Percentiles rank a stretch among this genome's conserved stretches.
phyloP scores from a whole-genome alignment of 2,113 vertebrate species.

The Furnarius figulus region DNA sequence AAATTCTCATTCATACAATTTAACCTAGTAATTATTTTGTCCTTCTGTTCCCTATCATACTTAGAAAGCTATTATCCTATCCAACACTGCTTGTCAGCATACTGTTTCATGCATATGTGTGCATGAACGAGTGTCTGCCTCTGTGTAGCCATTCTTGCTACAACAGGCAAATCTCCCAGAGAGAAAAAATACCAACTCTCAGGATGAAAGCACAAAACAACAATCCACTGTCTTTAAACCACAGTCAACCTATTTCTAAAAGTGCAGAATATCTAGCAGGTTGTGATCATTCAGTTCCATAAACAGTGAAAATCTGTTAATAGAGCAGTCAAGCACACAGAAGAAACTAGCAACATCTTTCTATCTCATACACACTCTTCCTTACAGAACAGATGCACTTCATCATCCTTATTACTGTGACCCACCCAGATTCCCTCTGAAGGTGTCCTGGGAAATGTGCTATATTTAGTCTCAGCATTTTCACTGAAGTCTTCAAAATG shows the following conservation, averaged over 20 bases:
- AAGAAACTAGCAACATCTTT: not conserved
- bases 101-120: rapidly evolving
- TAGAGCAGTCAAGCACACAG: not conserved
- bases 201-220: not conserved
- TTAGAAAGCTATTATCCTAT: not conserved
- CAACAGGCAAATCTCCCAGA: not conserved
- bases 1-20: not conserved
- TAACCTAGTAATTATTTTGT: not conserved
- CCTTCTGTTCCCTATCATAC: not conserved
- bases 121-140: not conserved
- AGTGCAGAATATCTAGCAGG: not conserved
- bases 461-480: not conserved
- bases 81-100: rapidly evolving
- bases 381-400: rapidly evolving
- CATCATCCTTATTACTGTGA: not conserved
- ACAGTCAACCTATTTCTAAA: not conserved
- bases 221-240: not conserved
- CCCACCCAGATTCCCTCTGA: too few species aligned
- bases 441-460: not conserved
- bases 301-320: not conserved
- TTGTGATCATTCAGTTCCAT: not conserved
- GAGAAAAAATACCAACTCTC: not conserved
- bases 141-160: not conserved
- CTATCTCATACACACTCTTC: not conserved
- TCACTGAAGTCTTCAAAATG: not conserved